Evolutionary conservation across 2,113 vertebrate genomes (phyloP).

Genomic region (Actenoides hombroni): DNA sequence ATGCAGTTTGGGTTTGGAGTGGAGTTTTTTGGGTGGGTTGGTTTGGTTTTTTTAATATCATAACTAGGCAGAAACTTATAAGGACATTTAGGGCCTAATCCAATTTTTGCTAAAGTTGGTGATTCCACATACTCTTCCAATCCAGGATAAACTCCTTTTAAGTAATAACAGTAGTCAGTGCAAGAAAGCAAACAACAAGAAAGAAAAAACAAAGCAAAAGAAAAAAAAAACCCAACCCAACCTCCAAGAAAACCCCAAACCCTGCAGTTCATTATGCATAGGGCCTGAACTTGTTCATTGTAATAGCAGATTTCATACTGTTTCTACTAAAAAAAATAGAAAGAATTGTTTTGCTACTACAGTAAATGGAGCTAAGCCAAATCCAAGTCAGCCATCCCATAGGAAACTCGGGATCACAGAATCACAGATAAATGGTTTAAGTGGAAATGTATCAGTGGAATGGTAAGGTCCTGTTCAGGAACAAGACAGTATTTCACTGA

Average conservation of each 20-base stretch:
- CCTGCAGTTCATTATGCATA: neutral
- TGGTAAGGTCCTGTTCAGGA: neutral
- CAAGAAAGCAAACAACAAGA: neutral
- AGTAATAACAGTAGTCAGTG: neutral
- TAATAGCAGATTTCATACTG: neutral
- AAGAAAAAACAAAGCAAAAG: neutral
- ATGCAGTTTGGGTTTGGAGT: neutral
- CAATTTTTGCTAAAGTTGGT: neutral
- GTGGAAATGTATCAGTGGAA: neutral
- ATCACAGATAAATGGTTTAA: neutral
- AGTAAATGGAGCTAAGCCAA: neutral
- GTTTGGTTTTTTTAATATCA: neutral
- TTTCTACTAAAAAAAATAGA: neutral
- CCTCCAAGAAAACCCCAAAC: neutral
- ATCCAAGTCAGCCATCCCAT: neutral
- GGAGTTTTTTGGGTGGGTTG: neutral
- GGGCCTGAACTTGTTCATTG: neutral
- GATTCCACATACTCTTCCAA: neutral
- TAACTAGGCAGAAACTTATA: neutral
- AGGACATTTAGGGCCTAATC: neutral
- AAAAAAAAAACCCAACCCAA: neutral
- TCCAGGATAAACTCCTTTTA: slow-evolving; percentile 1
- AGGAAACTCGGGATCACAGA: neutral
- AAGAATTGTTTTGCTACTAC: neutral
- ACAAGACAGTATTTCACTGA: neutral